Evolutionary conservation across 2,888 invertebrate species (phyloP).

Genomic region (Chironomus tentans): DNA sequence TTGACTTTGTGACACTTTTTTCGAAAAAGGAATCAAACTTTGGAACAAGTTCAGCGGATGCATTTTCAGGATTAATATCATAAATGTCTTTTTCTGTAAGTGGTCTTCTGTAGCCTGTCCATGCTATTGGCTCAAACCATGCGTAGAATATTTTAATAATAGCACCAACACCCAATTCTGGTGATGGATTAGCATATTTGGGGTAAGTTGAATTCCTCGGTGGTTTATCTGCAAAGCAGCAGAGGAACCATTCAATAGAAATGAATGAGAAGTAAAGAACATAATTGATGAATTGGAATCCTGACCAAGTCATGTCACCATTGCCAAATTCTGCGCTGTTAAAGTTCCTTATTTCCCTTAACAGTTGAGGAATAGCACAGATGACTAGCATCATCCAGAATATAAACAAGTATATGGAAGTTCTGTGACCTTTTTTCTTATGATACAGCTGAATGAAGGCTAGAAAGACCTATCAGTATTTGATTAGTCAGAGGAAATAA

Average conservation of each 20-base stretch:
- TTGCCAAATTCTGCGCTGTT: constrained; percentile 30
- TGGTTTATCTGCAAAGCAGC: constrained; percentile 5
- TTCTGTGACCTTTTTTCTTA: constrained; percentile 44
- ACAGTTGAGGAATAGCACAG: constrained; percentile 35
- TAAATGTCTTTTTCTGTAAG: constrained; percentile 46
- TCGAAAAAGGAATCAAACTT: constrained; percentile 40
- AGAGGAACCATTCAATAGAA: not conserved
- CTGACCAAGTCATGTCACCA: constrained; percentile 27
- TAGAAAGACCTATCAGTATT: constrained; percentile 32
- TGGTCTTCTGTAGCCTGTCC: constrained; percentile 44
- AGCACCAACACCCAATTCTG: constrained; percentile 31
- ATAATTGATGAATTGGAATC: constrained; percentile 3
- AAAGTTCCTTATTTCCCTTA: constrained; percentile 29
- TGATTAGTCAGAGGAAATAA: not conserved
- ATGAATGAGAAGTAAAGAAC: not conserved
- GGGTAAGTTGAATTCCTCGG: not conserved
- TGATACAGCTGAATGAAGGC: constrained; percentile 41
- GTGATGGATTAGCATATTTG: constrained; percentile 28
- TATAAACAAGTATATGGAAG: constrained; percentile 47
- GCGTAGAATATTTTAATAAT: constrained; percentile 37
- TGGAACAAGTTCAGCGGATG: constrained; percentile 36
- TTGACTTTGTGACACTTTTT: constrained; percentile 32
- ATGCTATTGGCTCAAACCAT: constrained; percentile 47
- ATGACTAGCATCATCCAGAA: constrained; percentile 47
- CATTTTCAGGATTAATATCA: constrained; percentile 43